These are phyloP conservation scores for Cremastobaeus sp. DNA, from an alignment of 2,888 invertebrate species.

Conservation along the genomic window DNA sequence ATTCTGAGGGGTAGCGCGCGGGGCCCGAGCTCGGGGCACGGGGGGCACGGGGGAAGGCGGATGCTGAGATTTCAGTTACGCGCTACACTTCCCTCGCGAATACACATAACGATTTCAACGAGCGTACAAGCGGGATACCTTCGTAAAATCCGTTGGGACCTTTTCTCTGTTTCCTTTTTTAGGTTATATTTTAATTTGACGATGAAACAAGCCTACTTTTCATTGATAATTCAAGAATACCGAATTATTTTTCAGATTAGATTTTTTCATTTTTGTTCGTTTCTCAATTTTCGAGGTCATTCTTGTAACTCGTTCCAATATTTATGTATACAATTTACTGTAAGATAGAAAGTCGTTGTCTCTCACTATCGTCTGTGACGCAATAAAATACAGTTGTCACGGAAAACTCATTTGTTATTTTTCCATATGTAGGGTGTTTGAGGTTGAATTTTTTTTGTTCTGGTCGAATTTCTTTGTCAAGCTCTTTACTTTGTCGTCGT, in stretches of 20 bases:
- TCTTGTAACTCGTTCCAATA: too few species aligned
- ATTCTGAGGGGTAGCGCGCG: constrained; percentile 63
- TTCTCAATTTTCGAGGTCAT: not conserved
- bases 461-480: constrained; percentile 23
- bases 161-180: constrained; percentile 21
- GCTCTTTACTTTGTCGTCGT: too few species aligned
- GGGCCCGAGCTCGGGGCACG: constrained; percentile 34
- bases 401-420: constrained; percentile 12
- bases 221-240: too few species aligned
- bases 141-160: constrained; percentile 44
- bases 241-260: not conserved
- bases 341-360: too few species aligned
- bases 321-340: too few species aligned
- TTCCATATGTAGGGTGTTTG: constrained; percentile 6
- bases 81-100: constrained; percentile 61
- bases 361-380: too few species aligned
- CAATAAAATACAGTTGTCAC: constrained; percentile 32
- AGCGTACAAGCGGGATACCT: constrained; percentile 67
- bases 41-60: constrained; percentile 65
- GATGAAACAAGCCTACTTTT: too few species aligned
- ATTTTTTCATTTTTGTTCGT: not conserved
- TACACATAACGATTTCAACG: constrained; percentile 69
- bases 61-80: constrained; percentile 78
- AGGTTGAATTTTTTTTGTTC: constrained; percentile 2
- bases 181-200: too few species aligned